Conservation (phyloP, 2,797 vertebrate genomes). For the Corythornis leucogaster region DNA sequence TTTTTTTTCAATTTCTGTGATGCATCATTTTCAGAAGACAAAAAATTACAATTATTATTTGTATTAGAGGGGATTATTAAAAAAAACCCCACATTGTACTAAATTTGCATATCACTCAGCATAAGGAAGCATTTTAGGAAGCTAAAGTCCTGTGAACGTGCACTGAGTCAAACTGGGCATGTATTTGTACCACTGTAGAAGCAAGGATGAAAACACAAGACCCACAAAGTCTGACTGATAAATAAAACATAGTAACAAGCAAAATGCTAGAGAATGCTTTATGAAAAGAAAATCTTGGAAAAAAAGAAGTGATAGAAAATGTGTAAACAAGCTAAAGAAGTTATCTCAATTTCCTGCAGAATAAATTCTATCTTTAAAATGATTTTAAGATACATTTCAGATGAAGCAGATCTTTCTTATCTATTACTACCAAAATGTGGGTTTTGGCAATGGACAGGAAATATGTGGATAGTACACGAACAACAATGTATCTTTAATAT, state of each 20-base stretch:
- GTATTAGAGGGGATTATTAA: background rate
- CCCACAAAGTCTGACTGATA: background rate
- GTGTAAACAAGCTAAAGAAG: background rate
- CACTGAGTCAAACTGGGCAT: background rate
- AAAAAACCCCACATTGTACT: background rate
- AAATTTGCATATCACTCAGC: background rate
- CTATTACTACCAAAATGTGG: background rate
- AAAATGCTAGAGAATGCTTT: background rate
- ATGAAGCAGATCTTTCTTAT: background rate
- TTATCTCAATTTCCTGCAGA: background rate
- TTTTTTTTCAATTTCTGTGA: background rate
- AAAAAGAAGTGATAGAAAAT: background rate
- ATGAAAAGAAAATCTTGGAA: background rate
- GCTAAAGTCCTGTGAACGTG: background rate
- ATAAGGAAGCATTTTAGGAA: too few relatives aligned
- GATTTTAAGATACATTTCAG: background rate
- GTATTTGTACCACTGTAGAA: background rate
- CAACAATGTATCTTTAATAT: background rate
- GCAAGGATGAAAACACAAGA: background rate
- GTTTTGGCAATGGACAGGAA: background rate
- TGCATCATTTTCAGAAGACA: background rate
- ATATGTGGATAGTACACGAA: background rate
- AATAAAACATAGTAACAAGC: background rate
- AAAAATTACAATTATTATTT: background rate
- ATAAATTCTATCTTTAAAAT: background rate